Base-by-base conservation (phyloP, 2,888 invertebrate species). In the Arrhopalites spinosus region DNA sequence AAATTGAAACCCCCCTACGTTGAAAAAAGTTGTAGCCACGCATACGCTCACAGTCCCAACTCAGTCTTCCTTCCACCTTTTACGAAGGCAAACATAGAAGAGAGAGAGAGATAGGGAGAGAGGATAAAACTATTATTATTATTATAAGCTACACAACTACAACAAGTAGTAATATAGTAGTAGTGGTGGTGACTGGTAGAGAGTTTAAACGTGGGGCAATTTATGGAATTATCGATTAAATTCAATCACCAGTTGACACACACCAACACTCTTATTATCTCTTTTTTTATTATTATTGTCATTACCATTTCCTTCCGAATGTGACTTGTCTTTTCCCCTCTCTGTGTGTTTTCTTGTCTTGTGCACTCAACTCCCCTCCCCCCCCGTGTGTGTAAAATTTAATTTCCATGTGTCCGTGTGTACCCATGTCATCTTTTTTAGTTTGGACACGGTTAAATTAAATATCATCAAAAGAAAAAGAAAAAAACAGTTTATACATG, bases 201-300 rank as follows among this genome's bases (percentile, higher is more conserved):
- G 36, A 36, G 36, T 36, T 36, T 36, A 36, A 36, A 36, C 36
- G 36, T 36, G 36, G 36, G 36, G 11, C 63, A 29, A 76, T 74
- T 73, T 74, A 77, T 78, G 78, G 76, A 81, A 81, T 77, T 81
- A 81, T 81, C 79, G 78, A 81, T 81, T 81, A 81, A 79, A 78
- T 80, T 81, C 81, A 81, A 81, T 81, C 80, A 81, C 81, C 79
- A 81, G 79, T 80, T 79, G 79, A 78, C 78, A 79, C 75, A 70
- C 29, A 30, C 56, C 17, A 29, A 20, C 47, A 29, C 36, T 50
- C 50, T 20, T 50, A 15, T 50, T 50, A 15, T 15, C 74, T 73
- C 78, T 68, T 73, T 76, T 76, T 69, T 78, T 78, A 78, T 73
- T 59, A 73, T 78, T 73, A 78, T 75, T 72, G 71, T 74, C 76